Evolutionary conservation across 2,888 invertebrate genomes (phyloP).

Genomic region (Hipparchia sbordonii): DNA sequence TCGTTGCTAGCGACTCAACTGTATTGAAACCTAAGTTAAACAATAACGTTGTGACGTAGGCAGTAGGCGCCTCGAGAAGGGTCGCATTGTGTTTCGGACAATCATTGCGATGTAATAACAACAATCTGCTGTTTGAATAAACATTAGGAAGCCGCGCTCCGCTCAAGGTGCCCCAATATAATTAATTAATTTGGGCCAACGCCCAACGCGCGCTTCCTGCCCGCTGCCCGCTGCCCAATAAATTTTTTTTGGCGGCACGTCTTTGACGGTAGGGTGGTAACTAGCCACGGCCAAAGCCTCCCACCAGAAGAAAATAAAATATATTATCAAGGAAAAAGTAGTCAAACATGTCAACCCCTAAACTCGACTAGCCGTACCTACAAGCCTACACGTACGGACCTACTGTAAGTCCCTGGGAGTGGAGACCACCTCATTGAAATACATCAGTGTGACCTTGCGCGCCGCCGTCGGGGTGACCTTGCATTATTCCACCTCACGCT

Average conservation of each 20-base stretch:
- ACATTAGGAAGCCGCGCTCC: not conserved
- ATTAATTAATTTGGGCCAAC: not conserved
- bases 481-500: not conserved
- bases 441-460: not conserved
- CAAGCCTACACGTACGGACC: no score
- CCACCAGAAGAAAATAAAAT: no score
- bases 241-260: no score
- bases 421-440: conserved; percentile 2
- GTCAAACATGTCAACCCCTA: not conserved
- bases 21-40: no score
- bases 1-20: no score
- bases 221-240: not conserved
- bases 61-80: not conserved
- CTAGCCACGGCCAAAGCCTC: no score
- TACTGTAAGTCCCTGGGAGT: not conserved
- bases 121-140: not conserved
- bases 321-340: no score
- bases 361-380: not conserved
- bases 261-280: no score
- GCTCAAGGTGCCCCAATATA: not conserved
- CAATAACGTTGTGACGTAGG: no score
- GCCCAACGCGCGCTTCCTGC: not conserved
- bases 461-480: not conserved
- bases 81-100: not conserved
- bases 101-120: not conserved